phyloP scores from a whole-genome alignment of 2,113 vertebrate genomes.

The Edolisoma coerulescens region DNA sequence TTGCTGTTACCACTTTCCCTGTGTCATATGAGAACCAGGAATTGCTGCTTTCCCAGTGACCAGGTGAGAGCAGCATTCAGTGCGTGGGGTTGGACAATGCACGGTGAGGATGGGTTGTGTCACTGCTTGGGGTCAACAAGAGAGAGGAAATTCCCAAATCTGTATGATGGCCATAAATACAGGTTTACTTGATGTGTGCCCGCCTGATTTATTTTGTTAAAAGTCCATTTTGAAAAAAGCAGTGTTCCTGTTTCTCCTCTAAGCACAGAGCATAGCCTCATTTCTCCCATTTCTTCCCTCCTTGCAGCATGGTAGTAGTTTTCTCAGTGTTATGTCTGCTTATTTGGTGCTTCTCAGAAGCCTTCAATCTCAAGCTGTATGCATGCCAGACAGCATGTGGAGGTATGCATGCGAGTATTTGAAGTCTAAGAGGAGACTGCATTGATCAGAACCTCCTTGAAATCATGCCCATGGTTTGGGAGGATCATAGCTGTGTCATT shows the following conservation, averaged over 20 bases:
- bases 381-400: not conserved
- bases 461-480: not conserved
- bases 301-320: not conserved
- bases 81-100: accelerated
- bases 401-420: not conserved
- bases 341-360: not conserved
- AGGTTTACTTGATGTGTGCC: not conserved
- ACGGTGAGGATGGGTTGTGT: accelerated
- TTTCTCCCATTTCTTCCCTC: not conserved
- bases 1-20: not conserved
- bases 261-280: not conserved
- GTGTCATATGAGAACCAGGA: not conserved
- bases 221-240: not conserved
- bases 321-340: not conserved
- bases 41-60: not conserved
- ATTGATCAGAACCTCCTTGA: conserved; percentile 13
- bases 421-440: not conserved
- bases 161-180: not conserved
- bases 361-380: not conserved
- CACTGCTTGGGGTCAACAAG: not conserved
- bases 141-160: not conserved
- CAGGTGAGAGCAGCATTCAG: not conserved
- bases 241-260: not conserved
- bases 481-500: not conserved
- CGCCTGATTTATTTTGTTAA: not conserved